These are phyloP conservation scores for Orthosia gracilis DNA, from an alignment of 2,888 invertebrate species.

Conservation along the genomic window DNA sequence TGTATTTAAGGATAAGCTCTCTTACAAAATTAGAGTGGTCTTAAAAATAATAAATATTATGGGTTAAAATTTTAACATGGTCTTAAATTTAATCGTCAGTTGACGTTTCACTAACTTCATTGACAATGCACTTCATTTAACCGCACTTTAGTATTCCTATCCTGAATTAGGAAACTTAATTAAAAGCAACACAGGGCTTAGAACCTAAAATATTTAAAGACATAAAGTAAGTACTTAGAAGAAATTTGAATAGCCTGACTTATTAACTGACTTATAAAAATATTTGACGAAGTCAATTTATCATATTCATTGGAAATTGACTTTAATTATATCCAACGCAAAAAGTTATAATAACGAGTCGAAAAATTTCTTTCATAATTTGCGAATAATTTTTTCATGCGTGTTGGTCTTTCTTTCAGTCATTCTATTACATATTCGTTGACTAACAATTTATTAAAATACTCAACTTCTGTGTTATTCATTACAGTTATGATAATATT, in stretches of 20 bases:
- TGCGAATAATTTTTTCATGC: neutral
- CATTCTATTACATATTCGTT: conserved; percentile 1
- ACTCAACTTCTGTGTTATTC: conserved; percentile 28
- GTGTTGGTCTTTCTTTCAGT: neutral
- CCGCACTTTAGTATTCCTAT: neutral
- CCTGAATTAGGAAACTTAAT: conserved; percentile 8
- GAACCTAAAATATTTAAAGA: conserved; percentile 7
- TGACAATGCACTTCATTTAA: conserved; percentile 12
- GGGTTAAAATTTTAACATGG: no score
- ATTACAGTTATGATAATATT: conserved; percentile 1
- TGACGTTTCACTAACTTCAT: no score
- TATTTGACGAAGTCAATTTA: neutral
- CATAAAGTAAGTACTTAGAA: conserved; percentile 8
- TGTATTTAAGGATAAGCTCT: no score
- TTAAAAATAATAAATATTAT: no score
- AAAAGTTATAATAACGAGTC: neutral
- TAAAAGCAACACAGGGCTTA: conserved; percentile 27
- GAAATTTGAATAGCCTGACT: neutral
- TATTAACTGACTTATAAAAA: neutral
- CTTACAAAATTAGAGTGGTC: no score
- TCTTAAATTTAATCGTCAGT: neutral
- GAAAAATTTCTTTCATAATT: neutral
- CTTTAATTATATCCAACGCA: neutral
- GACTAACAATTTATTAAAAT: neutral
- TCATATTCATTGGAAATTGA: conserved; percentile 43